Evolutionary conservation across 2,113 vertebrate species (phyloP), one percentile per base, ranked within the genome.

Genomic region (Varanus salvator): DNA sequence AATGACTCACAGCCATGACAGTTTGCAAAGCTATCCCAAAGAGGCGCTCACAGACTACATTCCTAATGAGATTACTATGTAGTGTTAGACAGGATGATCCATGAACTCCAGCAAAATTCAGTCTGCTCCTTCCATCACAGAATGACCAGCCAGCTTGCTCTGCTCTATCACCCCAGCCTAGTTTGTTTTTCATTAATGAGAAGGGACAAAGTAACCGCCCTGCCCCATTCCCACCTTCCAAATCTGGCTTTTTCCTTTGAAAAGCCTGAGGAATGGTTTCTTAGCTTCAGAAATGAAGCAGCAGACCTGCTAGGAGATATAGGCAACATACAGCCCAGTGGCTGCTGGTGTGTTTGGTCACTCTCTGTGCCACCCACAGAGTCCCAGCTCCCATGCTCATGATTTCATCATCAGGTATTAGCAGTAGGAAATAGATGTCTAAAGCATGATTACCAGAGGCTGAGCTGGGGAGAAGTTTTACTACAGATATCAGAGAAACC

Each of bases 21-120:
- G 52, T 88, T 72, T 78, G 60, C 74, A 50, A 88, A 60, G 21
- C 86, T 11, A 64, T 57, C 90, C 87, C 90, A 91, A 80, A 84
- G 64, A 38, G 75, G 90, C 38, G 19, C 86, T 91, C 75, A 60
- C 3, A 80, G 74, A 85, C 52, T 74, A 85, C 38, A 25, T 31
- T 48, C 83, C 74, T 74, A 66, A 85, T 80, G 81, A 72, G 54
- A 91, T 78, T 57, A 72, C 44, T 50, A 21, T 60, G 71, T 72
- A 88, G 15, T 74, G 54, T 72, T 52, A 91, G 81, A 85, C 3
- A n/a, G 50, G 76, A 54, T n/a, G 64, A 84, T n/a, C 60, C 64
- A 38, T 50, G 38, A 27, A 19, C 75, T 34, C 34, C 31, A 31
- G 76, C 68, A 80, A 80, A 8, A n/a, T 80, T 80, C 50, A 31